Evolutionary conservation across 2,797 vertebrate species (phyloP), one percentile per base, ranked within the genome.

Genomic region (Lophius americanus): DNA sequence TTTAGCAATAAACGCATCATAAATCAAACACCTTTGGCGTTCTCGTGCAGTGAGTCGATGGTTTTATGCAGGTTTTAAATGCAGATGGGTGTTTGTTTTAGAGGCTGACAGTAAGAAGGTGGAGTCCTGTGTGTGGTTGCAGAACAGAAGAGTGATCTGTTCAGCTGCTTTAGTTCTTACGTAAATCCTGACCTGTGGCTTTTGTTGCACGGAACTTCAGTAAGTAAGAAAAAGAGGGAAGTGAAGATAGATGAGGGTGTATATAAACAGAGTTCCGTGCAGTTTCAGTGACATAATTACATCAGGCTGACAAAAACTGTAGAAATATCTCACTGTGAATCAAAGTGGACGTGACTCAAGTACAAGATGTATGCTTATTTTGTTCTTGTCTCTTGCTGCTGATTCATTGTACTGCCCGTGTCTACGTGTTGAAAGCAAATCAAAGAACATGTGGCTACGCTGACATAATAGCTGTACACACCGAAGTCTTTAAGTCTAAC

Each of bases 11-110:
- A 62, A 79, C 66, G 66, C 73, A 51, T 87, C 76, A 78, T 44
- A 61, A 78, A 75, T 48, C 61, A 64, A 73, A 74, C 72, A 82
- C 53, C 44, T 61, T 57, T 52, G 23, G 71, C 50, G 59, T 56
- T 73, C 39, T 77, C 59, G 12, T 10, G 0, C 53, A 14, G 32
- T 86, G 78, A 90, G 78, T 82, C 82, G 86, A 44, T 78, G 47
- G 59, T 68, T 79, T 75, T 37, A 60, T 63, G 75, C 70, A 64
- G 54, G 43, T 14, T 67, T 38, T 65, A 51, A 79, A 48, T 32
- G 10, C 36, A 33, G 36, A 44, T 62, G 6, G 9, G 51, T 51
- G 55, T 57, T 52, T 73, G 50, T 60, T 60, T 74, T 53, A 23
- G n/a, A 62, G 37, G 57, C 42, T n/a, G 46, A 66, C 52, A 43